Conservation (phyloP, 2,888 invertebrate species). For the Isotomurus palustris region DNA sequence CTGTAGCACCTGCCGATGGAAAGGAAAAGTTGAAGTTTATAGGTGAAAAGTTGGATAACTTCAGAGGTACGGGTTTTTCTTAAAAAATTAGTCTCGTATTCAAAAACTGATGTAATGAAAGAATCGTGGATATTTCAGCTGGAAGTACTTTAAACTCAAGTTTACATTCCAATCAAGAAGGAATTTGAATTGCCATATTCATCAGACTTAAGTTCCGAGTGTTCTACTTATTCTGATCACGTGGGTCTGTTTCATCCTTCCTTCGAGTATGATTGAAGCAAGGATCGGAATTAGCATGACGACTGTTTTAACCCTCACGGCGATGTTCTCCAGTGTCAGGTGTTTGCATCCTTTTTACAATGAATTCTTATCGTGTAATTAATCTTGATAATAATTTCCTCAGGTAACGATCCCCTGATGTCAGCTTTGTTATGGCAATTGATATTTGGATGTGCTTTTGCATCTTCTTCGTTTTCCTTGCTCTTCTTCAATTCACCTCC, state of each 20-base stretch:
- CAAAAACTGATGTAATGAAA: too few relatives aligned
- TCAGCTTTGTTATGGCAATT: background rate
- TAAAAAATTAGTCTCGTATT: too few relatives aligned
- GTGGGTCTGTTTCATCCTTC: slow-evolving; percentile 3
- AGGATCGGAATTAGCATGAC: slow-evolving; percentile 3
- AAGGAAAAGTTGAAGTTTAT: too few relatives aligned
- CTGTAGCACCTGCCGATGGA: too few relatives aligned
- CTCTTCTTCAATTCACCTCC: background rate
- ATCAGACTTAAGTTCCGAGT: background rate
- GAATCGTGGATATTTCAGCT: too few relatives aligned
- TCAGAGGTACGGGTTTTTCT: too few relatives aligned
- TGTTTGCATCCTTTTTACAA: background rate
- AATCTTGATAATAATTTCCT: background rate
- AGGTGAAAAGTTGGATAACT: too few relatives aligned
- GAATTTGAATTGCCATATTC: background rate
- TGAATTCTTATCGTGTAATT: background rate
- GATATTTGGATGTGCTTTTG: slow-evolving; percentile 1
- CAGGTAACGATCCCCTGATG: background rate
- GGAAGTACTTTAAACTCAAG: background rate
- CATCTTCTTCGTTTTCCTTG: background rate
- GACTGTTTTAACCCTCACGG: background rate
- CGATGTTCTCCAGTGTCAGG: background rate
- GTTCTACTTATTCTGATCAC: background rate
- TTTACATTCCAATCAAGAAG: background rate
- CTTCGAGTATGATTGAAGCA: background rate